phyloP scores from a whole-genome alignment of 2,113 vertebrate genomes.

The Geococcyx californianus region DNA sequence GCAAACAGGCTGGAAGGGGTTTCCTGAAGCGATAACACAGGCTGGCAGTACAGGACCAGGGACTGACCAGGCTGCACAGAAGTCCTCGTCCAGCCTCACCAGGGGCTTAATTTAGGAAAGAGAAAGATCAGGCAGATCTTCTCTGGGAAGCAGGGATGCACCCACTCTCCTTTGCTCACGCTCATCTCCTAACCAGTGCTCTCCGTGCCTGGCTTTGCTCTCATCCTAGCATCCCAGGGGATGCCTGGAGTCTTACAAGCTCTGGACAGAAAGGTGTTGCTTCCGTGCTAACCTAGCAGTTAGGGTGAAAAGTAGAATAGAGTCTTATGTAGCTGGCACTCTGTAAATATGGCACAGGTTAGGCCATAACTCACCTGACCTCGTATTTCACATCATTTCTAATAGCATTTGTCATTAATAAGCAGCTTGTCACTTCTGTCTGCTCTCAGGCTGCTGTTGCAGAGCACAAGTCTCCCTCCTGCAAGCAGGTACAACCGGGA shows the following conservation, averaged over 20 bases:
- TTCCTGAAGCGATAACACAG: not conserved
- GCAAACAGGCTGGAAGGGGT: not conserved
- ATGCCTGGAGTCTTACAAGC: not conserved
- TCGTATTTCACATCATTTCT: not conserved
- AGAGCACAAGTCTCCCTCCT: not conserved
- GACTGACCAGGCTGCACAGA: accelerated
- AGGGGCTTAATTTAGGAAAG: not conserved
- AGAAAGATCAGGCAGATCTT: not conserved
- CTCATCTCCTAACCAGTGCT: not conserved
- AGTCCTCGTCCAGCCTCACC: not conserved
- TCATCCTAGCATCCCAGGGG: not conserved
- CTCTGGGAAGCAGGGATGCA: not conserved
- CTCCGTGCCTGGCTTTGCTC: not conserved
- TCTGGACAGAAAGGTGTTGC: not conserved
- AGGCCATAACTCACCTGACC: not conserved
- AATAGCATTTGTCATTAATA: not conserved
- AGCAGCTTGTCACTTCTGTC: not conserved
- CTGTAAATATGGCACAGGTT: not conserved
- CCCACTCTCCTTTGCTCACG: not conserved
- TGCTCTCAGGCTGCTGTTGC: not conserved
- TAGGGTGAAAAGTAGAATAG: not conserved
- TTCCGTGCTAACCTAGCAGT: not conserved
- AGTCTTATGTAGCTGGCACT: not conserved
- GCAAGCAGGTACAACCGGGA: not conserved
- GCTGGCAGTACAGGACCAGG: not conserved